Evolutionary conservation across 2,888 invertebrate genomes (phyloP), one percentile per base, ranked within the genome.

Genomic region (Cinara cedri): DNA sequence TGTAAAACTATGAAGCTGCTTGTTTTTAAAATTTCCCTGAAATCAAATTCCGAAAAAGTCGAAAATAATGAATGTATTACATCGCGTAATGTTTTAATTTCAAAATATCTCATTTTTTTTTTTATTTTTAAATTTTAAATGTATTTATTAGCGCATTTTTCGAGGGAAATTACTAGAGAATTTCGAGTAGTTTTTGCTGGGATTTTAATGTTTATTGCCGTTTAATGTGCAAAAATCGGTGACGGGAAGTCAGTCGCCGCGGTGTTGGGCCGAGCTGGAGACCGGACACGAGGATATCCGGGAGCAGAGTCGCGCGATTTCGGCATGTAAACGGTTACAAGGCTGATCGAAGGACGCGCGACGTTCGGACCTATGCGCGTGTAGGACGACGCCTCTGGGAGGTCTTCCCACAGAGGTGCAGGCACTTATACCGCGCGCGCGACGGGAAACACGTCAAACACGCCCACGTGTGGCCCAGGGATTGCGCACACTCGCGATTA

Each of bases 371-470:
- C 76, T 68, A 57, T 57, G 66, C 55, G 66, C 46, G 76, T 14
- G 76, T 76, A 68, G 76, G 76, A 76, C 76, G 76, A 66, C 66
- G 76, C 76, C 76, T 76, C 76, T 76, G 76, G 76, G 76, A 76
- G 76, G 76, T 76, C 76, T 76, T 66, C 76, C 76, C 66, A 76
- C 76, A 46, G 66, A 57, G 42, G 51, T 54, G 74, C 24, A 21
- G 4, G 13, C n/a, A 44, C 24, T n/a, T 42, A 21, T 42, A 21
- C 34, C 74, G 74, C 51, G 34, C 60, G 24, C 60, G 26, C 34
- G 74, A 51, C 62, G 62, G 63, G 34, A 46, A 66, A 46, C 75
- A 57, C 72, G 21, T 72, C 72, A 44, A 72, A 72, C 42, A 16
- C 72, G 24, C 72, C 72, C 57, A 72, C 66, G 46, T 9, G n/a